Base-by-base conservation (phyloP, 2,797 vertebrate genomes). In the Cercopithecus petaurista region DNA sequence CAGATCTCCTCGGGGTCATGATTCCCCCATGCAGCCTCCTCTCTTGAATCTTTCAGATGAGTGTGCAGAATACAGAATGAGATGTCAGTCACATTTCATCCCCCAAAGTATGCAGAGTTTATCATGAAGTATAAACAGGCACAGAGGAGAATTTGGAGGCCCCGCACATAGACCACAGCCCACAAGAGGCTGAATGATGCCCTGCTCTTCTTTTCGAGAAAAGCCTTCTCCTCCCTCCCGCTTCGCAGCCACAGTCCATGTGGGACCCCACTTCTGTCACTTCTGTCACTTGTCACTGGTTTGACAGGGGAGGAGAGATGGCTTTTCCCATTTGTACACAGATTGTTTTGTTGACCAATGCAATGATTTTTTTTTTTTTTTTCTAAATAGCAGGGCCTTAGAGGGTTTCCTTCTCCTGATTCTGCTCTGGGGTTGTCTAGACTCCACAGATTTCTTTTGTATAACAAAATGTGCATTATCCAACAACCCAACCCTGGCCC, bases 101-200 rank as follows among this genome's bases (percentile, higher is more conserved):
- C 59, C 52, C 52, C 21, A 24, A 46, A 86, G 55, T 11, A 22
- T 0, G 52, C 36, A 1, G 33, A 46, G 50, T 67, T 83, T 14
- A 46, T n/a, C 83, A 33, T 3, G 4, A 46, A 70, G 39, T 4
- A 11, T 13, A 55, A 79, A 39, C 76, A 0, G 17, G 46, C 77
- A 67, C 28, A 13, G 70, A 17, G 90, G 80, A 55, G 48, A 36
- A 19, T 13, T 6, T 2, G 0, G 43, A 28, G 76, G 10, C 81
- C 36, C 76, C 2, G 0, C 39, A 12, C 52, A 22, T 28, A 67
- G 52, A 46, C 43, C 43, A 13, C 55, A 1, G 41, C 4, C 72
- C n/a, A 3, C 1, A 11, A 4, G 39, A 41, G 75, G n/a, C 28
- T 5, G 7, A 0, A 1, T 8, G 7, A n/a, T 2, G 17, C 30